Base-by-base conservation (phyloP, 1,140 invertebrate species). In the Heliconius himera region DNA sequence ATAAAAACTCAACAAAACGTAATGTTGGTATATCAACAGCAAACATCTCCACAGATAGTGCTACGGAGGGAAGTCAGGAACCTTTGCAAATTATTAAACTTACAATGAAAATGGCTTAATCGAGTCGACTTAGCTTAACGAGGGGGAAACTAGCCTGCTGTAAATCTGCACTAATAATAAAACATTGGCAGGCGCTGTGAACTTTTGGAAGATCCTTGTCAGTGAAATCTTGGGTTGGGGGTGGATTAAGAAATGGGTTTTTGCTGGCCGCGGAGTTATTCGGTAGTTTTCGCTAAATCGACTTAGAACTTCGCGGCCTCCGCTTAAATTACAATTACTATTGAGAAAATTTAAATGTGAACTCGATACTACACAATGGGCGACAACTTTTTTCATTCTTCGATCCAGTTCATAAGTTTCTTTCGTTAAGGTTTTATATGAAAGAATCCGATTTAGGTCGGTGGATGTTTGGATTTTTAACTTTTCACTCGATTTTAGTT, bases 91-190 rank as follows among this genome's bases (percentile, higher is more conserved):
- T 66, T 66, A 66, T 66, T 9, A 29, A 66, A 66, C 56, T 66
- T 66, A 26, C 22, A 66, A 66, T 26, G 56, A 66, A 66, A 66
- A 66, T 66, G 56, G 22, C 56, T 13, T 66, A 66, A 29, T 66
- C 22, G 60, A 26, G 60, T 66, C 22, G 11, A 66, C 60, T 66
- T 66, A 29, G 54, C 26, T 66, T 66, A 16, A 66, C 9, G 26
- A 66, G 22, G 60, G 22, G 13, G 60, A 29, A 66, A 66, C 60
- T 66, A 66, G 60, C 60, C 8, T 66, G 22, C 22, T 66, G 22
- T 66, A 66, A 66, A 29, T 66, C 26, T 66, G 22, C 22, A 66
- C 60, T 66, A 66, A 66, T 66, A 66, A 66, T 66, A 66, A 66
- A 66, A 66, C 60, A 66, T 56, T 56, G 54, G 54, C 54, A 56